Percentiles rank a stretch among this genome's conserved stretches.
Evolutionary conservation across 2,797 vertebrate genomes (phyloP).

Genomic region (Fistularia commersonii): DNA sequence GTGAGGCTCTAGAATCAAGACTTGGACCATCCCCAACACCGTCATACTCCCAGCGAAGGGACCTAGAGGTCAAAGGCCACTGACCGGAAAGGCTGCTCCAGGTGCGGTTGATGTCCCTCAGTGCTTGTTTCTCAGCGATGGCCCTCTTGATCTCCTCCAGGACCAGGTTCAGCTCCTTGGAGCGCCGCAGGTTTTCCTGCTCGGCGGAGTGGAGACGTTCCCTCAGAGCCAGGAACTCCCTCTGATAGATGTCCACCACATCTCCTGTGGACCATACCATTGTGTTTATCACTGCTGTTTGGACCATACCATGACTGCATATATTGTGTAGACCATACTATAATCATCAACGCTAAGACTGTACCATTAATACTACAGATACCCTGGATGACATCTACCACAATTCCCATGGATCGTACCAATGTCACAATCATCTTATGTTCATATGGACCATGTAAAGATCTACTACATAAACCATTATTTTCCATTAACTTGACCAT

Average conservation of each 20-base stretch:
- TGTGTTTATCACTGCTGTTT: neutral
- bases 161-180: conserved; percentile 94
- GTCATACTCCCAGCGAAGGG: too few relatives aligned
- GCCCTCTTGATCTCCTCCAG: conserved; percentile 96
- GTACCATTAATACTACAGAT: too few relatives aligned
- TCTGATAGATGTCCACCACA: conserved; percentile 91
- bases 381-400: too few relatives aligned
- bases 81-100: conserved; percentile 83
- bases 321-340: too few relatives aligned
- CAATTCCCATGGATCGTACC: too few relatives aligned
- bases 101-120: conserved; percentile 89
- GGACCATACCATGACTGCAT: neutral
- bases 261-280: conserved; percentile 73
- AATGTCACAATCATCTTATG: too few relatives aligned
- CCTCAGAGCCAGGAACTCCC: conserved; percentile 90
- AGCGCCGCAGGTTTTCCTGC: conserved; percentile 94
- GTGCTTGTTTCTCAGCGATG: conserved; percentile 91
- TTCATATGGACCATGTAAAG: too few relatives aligned
- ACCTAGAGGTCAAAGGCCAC: neutral
- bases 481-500: too few relatives aligned
- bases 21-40: too few relatives aligned
- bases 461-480: too few relatives aligned
- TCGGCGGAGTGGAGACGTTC: conserved; percentile 90
- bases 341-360: too few relatives aligned
- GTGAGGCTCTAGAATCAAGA: neutral